Percentiles rank a stretch among this genome's conserved stretches.
Evolutionary conservation across 2,888 invertebrate genomes (phyloP).

Genomic region (Odontothrips loti): DNA sequence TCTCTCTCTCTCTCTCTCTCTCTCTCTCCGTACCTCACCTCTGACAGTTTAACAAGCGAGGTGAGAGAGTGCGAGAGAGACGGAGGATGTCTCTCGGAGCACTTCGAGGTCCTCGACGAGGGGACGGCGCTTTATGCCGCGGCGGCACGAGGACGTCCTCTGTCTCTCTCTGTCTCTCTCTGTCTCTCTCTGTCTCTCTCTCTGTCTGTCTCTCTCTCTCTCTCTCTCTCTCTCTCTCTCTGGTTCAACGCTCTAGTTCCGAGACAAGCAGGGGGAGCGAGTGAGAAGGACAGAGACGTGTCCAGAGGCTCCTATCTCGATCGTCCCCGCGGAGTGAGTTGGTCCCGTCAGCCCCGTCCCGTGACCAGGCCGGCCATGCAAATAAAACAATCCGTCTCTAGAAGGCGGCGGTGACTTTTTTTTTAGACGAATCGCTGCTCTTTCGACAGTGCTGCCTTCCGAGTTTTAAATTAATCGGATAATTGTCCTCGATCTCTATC

Average conservation of each 20-base stretch:
- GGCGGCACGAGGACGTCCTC: too few species aligned
- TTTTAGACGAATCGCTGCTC: too few species aligned
- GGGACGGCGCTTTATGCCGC: not conserved
- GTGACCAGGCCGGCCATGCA: not conserved
- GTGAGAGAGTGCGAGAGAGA: not conserved
- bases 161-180: too few species aligned
- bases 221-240: too few species aligned
- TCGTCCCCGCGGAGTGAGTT: not conserved
- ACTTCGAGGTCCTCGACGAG: not conserved
- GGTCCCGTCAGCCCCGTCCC: not conserved
- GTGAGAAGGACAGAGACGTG: too few species aligned
- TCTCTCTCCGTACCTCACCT: not conserved
- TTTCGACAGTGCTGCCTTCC: too few species aligned
- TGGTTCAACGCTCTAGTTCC: constrained; percentile 24
- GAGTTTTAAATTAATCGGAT: too few species aligned
- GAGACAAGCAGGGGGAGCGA: too few species aligned
- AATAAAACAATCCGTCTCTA: not conserved
- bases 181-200: too few species aligned
- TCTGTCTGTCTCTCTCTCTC: too few species aligned
- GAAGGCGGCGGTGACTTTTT: too few species aligned
- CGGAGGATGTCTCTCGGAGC: not conserved
- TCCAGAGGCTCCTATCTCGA: not conserved
- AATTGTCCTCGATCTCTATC: too few species aligned
- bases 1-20: not conserved
- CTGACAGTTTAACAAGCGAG: constrained; percentile 22